Evolutionary conservation across 1,140 invertebrate genomes (phyloP).

Genomic region (Hirudo medicinalis): DNA sequence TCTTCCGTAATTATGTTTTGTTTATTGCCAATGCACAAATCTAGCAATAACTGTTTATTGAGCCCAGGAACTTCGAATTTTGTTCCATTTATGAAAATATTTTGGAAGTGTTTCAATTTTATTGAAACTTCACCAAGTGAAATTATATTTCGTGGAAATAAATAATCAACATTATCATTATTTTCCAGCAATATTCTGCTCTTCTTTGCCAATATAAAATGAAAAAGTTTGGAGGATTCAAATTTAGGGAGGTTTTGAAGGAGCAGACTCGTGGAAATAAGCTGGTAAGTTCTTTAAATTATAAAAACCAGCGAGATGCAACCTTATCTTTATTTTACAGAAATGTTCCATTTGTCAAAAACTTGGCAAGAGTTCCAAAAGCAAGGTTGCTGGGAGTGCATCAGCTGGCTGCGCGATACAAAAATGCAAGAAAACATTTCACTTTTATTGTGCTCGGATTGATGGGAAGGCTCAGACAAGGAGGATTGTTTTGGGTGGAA

Average conservation of each 20-base stretch:
- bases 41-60: no score
- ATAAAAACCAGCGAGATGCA: not conserved
- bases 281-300: conserved; percentile 23
- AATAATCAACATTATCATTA: not conserved
- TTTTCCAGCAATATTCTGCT: conserved; percentile 30
- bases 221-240: conserved; percentile 28
- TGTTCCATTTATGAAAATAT: no score
- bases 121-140: not conserved
- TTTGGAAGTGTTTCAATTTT: no score
- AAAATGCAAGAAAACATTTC: conserved; percentile 27
- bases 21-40: no score
- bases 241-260: conserved; percentile 26
- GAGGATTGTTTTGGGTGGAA: conserved; percentile 21
- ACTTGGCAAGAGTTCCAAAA: not conserved
- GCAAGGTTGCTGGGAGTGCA: conserved; percentile 24
- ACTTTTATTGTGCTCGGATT: conserved; percentile 27
- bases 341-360: conserved; percentile 26
- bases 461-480: conserved; percentile 24
- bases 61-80: no score
- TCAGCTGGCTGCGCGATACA: conserved; percentile 29
- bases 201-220: conserved; percentile 27
- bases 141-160: not conserved
- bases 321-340: conserved; percentile 15
- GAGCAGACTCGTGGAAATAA: conserved; percentile 26
- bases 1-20: no score